phyloP scores from a whole-genome alignment of 2,113 vertebrate genomes.

The Tragelaphus imberbis region DNA sequence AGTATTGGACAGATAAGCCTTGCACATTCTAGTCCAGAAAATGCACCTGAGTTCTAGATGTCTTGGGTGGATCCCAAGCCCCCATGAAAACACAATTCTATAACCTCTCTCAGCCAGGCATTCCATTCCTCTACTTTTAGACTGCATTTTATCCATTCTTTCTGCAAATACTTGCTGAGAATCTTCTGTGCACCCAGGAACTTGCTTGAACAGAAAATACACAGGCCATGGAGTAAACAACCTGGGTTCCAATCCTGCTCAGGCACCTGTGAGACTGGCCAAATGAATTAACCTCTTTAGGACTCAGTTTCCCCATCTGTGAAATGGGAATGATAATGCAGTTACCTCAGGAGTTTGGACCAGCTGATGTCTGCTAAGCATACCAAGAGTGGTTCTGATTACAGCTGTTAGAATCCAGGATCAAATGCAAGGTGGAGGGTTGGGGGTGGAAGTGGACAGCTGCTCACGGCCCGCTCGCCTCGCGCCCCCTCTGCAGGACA shows the following conservation, averaged over 20 bases:
- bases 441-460: background rate
- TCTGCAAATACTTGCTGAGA: background rate
- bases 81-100: background rate
- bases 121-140: background rate
- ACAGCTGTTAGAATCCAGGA: background rate
- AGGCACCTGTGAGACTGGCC: background rate
- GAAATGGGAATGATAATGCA: background rate
- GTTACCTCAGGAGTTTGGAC: background rate
- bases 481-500: conserved; percentile 80
- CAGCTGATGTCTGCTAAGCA: background rate
- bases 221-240: background rate
- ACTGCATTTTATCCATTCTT: background rate
- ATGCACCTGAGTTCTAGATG: background rate
- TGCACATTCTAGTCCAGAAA: background rate
- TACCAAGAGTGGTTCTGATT: background rate
- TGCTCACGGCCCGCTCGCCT: background rate
- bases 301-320: background rate
- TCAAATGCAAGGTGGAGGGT: background rate
- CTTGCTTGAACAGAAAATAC: background rate
- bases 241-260: background rate
- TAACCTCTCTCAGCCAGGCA: background rate
- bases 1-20: background rate
- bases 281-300: background rate
- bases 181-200: background rate
- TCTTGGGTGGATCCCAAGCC: background rate